A percentile compares a stretch with the other conserved stretches of the same genome.
Conservation (phyloP, 2,113 vertebrate genomes). For the Synodontis membranacea region DNA sequence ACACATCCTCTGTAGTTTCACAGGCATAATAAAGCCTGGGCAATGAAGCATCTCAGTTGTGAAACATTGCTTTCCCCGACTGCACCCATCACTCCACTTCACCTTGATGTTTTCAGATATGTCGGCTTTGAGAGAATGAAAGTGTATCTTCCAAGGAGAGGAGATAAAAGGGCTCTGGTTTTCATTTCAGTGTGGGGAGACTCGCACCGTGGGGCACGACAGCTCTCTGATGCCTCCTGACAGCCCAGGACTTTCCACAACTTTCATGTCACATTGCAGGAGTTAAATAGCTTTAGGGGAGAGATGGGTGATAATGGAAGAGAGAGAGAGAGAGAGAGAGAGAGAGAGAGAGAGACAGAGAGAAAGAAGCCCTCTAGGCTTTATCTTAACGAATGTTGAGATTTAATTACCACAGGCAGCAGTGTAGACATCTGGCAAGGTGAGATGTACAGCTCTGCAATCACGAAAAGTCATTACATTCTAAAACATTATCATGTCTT, state of each 20-base stretch:
- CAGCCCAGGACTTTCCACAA: constrained; percentile 61
- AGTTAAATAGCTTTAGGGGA: constrained; percentile 55
- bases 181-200: constrained; percentile 50
- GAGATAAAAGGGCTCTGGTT: constrained; percentile 54
- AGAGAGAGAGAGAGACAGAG: neutral
- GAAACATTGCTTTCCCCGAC: constrained; percentile 22
- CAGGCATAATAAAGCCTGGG: neutral
- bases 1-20: constrained; percentile 2
- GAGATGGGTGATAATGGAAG: constrained; percentile 47
- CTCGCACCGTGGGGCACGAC: constrained; percentile 50
- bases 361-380: constrained; percentile 15
- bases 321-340: neutral
- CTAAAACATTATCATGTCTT: constrained; percentile 39
- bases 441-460: constrained; percentile 21
- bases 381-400: constrained; percentile 42
- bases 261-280: constrained; percentile 56
- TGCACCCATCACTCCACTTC: constrained; percentile 39
- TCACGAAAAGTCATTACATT: constrained; percentile 36
- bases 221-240: constrained; percentile 55
- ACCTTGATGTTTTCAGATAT: constrained; percentile 52
- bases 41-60: constrained; percentile 42
- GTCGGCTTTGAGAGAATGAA: constrained; percentile 51
- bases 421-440: constrained; percentile 35
- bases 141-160: constrained; percentile 48
- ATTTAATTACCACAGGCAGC: constrained; percentile 45